Percentiles rank a stretch among this genome's conserved stretches.
Evolutionary conservation across 2,888 invertebrate species (phyloP).

Genomic region (Malthinus flaveolus): DNA sequence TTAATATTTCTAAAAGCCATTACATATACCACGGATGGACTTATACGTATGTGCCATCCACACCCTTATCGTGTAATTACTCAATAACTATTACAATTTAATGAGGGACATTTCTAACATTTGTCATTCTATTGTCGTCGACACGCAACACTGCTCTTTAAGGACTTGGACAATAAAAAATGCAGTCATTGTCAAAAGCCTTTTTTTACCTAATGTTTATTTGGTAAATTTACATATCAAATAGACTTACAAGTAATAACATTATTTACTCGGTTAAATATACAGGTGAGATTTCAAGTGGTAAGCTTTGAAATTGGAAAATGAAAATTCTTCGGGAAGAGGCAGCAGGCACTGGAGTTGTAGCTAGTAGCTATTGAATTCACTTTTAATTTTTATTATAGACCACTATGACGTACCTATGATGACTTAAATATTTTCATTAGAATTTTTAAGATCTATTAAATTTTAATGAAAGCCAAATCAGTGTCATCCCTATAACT

Average conservation of each 20-base stretch:
- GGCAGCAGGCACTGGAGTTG: too few relatives aligned
- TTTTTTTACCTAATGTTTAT: conserved; percentile 1
- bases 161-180: conserved; percentile 12
- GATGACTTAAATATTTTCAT: too few relatives aligned
- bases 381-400: too few relatives aligned
- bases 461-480: too few relatives aligned
- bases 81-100: conserved; percentile 29
- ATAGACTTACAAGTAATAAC: not conserved
- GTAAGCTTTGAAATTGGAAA: too few relatives aligned
- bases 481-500: too few relatives aligned
- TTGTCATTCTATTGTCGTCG: conserved; percentile 23
- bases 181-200: not conserved
- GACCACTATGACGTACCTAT: too few relatives aligned
- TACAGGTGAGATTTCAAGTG: too few relatives aligned
- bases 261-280: too few relatives aligned
- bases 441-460: too few relatives aligned
- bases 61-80: conserved; percentile 28
- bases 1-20: conserved; percentile 26
- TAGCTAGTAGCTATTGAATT: too few relatives aligned
- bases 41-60: conserved; percentile 18
- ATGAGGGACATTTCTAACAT: conserved; percentile 25
- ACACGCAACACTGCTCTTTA: conserved; percentile 23
- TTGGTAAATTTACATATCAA: conserved; percentile 3
- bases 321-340: too few relatives aligned
- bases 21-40: conserved; percentile 8